Evolutionary conservation across 1,140 invertebrate species (phyloP), one percentile per base, ranked within the genome.

Genomic region (Branchinecta lindahli): DNA sequence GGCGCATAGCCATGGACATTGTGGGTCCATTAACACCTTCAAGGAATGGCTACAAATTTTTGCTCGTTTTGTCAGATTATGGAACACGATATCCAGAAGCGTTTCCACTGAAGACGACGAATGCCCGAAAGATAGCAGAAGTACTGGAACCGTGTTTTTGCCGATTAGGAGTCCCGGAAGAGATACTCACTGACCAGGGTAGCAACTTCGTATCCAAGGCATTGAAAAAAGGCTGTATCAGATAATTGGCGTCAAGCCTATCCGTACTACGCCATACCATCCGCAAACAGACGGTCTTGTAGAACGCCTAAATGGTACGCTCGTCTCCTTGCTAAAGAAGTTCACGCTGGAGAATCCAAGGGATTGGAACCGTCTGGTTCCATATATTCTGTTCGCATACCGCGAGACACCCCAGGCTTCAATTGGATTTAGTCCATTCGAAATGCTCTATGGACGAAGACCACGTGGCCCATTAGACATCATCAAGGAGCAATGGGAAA

Each of bases 31-130:
- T n/a, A 52, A n/a, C 47, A 52, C 9, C 47, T 9, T 52, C 47
- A 52, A n/a, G 47, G 47, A 52, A 52, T 52, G 47, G 47, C n/a
- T n/a, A 52, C n/a, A 9, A n/a, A n/a, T n/a, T 52, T 52, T 52
- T 52, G 47, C 9, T 52, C n/a, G 9, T 52, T 9, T 9, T 52
- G 9, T 52, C n/a, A n/a, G 47, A 52, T 52, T 52, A 52, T 52
- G 47, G 9, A 9, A 52, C 47, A 9, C 9, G 9, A 52, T 9
- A 9, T 52, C 47, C 47, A 52, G 47, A 52, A 52, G n/a, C 47
- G 47, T 52, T 52, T 9, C 47, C 47, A 9, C 47, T 52, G 47
- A 9, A 9, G 47, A 52, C 47, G 47, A 52, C 47, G 9, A 52
- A 52, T 52, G 47, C 47, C 9, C 9, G 47, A 52, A 52, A 52